Evolutionary conservation across 2,113 vertebrate genomes (phyloP), one percentile per base, ranked within the genome.

Genomic region (Casuarius casuarius): DNA sequence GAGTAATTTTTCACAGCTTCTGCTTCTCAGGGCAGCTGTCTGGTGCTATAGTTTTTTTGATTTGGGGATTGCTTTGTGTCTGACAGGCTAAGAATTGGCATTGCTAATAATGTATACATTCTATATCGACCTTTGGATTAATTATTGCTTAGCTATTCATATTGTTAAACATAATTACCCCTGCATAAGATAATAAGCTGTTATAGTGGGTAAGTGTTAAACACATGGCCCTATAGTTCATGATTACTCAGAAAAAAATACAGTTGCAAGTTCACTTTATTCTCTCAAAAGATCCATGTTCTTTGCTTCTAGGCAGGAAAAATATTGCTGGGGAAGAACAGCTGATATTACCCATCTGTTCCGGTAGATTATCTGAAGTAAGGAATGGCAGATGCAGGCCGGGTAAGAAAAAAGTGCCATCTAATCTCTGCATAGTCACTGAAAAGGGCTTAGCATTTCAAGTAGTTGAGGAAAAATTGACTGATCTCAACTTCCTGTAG

Each of bases 371-470:
- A 59, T n/a, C 3, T 62, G 35, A 83, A 88, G 49, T 80, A 85
- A 85, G n/a, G 46, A 94, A 73, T 38, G 29, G 59, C 78, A 89
- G 93, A 73, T 79, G 75, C 49, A 86, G 67, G 7, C 5, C 90
- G 38, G 54, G 10, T 86, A 80, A 80, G 38, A 82, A 79, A 10
- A 88, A 88, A 80, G 54, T 54, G 73, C 44, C 10, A 14, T 78
- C n/a, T 87, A 73, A 74, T 94, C 92, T 38, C 77, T 73, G 17
- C 82, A 59, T 22, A 77, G 63, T 74, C 28, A 42, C 42, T 92
- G 92, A 81, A 87, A 93, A 80, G 67, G 17, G 38, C 70, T 94
- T 96, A 88, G 56, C 65, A 90, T 93, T 95, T 93, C 61, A 62
- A 77, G 44, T 38, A 78, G 59, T 46, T 89, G 80, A 92, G 52